Evolutionary conservation across 2,113 vertebrate genomes (phyloP), one percentile per base, ranked within the genome.

Genomic region (Prolemur simus): DNA sequence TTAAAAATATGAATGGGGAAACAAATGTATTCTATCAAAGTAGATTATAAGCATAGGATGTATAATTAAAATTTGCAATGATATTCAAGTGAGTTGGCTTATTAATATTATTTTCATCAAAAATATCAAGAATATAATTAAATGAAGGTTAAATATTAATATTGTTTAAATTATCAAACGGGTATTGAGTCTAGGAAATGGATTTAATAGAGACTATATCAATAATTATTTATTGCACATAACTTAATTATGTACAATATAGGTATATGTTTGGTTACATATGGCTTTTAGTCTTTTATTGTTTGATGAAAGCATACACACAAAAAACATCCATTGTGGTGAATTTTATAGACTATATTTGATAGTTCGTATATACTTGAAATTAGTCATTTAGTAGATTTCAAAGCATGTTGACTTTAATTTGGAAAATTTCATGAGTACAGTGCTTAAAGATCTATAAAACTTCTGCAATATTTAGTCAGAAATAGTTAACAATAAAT

Each of bases 361-460:
- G 14, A 39, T 12, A 42, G 20, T 34, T 89, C 3, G 0, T 76
- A 71, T 68, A 37, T 39, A 60, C 8, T 66, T n/a, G 17, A 76
- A 49, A 87, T 25, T 52, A 73, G 3, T 56, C 14, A 56, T 32
- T 76, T 83, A 52, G 52, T 84, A 45, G 0, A 27, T 84, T 74
- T 94, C 71, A 89, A 92, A 91, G 11, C 8, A 23, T 88, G 49
- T 32, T 81, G 49, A 86, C 69, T 95, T 91, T 84, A 80, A 92
- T 71, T 89, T 95, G 21, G 23, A 86, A 92, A 82, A 68, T 73
- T 63, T 34, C 1, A 60, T 71, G 15, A 66, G 4, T 49, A 49
- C 58, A 93, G 66, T 81, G 9, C 0, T 88, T 63, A 52, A 81
- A 32, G 5, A 42, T 92, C 56, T 73, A 8, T 81, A 78, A 83